phyloP scores from a whole-genome alignment of 1,140 invertebrate species.

The Diploscapter pachys region DNA sequence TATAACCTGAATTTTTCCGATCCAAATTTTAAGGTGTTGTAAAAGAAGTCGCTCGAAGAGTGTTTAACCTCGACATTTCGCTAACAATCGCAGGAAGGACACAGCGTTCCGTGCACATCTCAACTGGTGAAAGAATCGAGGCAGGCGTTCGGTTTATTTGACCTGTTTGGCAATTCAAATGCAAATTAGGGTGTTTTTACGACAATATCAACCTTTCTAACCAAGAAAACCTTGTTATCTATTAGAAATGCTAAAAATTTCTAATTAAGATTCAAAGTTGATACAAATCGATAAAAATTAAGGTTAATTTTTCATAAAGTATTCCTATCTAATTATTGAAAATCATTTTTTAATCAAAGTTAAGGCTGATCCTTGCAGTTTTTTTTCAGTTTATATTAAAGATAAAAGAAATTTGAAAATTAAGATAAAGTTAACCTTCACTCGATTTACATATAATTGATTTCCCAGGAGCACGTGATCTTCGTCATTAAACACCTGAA shows the following conservation, averaged over 20 bases:
- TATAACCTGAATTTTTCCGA: no score
- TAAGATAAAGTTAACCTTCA: no score
- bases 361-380: no score
- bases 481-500: not conserved
- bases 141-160: slow-evolving; percentile 25
- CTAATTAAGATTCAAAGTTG: not conserved
- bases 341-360: no score
- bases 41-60: slow-evolving; percentile 50
- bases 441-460: not conserved
- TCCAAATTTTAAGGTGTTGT: slow-evolving; percentile 48
- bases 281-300: not conserved
- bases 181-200: no score
- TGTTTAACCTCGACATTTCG: slow-evolving; percentile 56
- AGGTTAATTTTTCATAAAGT: not conserved
- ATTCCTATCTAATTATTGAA: not conserved
- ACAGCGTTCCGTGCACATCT: slow-evolving; percentile 49
- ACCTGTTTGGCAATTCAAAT: no score
- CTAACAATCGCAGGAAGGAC: slow-evolving; percentile 51
- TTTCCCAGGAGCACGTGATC: not conserved
- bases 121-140: slow-evolving; percentile 35
- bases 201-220: slow-evolving; percentile 26
- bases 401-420: no score
- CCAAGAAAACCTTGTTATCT: slow-evolving; percentile 17
- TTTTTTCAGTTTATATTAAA: no score
- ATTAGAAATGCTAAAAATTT: not conserved